Evolutionary conservation across 2,888 invertebrate genomes (phyloP).

Genomic region (Epirrita christyi): DNA sequence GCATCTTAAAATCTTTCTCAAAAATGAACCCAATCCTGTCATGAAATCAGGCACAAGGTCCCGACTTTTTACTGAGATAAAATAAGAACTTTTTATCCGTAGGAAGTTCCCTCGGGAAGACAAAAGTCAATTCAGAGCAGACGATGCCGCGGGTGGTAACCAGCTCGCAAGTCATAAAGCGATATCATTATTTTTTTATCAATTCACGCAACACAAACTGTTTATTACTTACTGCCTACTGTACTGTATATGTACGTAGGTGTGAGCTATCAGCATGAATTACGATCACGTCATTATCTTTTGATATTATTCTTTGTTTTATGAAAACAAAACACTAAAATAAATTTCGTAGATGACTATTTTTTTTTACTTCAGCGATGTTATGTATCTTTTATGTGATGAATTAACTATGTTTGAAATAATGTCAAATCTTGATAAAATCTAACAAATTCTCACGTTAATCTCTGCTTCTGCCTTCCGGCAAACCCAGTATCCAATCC

Average conservation of each 20-base stretch:
- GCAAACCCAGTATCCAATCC: too few relatives aligned
- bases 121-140: conserved; percentile 22
- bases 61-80: conserved; percentile 16
- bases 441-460: too few relatives aligned
- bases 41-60: conserved; percentile 5
- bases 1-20: conserved; percentile 1
- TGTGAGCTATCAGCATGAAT: too few relatives aligned
- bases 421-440: too few relatives aligned
- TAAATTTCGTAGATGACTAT: not conserved
- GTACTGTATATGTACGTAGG: not conserved
- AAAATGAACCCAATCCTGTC: conserved; percentile 2
- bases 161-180: conserved; percentile 15
- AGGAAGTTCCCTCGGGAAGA: conserved; percentile 17
- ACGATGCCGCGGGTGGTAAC: conserved; percentile 19
- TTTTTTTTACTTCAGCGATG: not conserved
- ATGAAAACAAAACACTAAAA: too few relatives aligned
- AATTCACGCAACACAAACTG: conserved; percentile 30
- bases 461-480: too few relatives aligned
- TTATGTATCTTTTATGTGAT: too few relatives aligned
- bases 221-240: conserved; percentile 17
- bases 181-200: conserved; percentile 19
- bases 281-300: too few relatives aligned
- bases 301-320: too few relatives aligned
- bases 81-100: conserved; percentile 21
- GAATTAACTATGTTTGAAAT: too few relatives aligned